Evolutionary conservation across 2,113 vertebrate genomes (phyloP).

Genomic region (Pomatorhinus ruficollis): DNA sequence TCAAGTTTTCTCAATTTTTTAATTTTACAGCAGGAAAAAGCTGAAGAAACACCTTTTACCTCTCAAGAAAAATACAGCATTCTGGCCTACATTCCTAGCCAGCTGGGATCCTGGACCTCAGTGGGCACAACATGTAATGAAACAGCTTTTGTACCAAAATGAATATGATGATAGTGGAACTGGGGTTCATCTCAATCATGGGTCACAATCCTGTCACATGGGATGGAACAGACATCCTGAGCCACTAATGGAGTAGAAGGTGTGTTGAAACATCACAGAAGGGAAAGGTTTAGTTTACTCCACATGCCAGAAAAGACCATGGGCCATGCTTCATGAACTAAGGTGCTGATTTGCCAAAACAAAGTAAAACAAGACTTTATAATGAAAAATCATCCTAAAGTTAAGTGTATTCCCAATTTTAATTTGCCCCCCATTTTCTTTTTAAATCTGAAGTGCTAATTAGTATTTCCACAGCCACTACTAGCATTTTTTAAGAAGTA

Average conservation of each 20-base stretch:
- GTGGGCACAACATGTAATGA: not conserved
- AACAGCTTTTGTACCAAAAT: not conserved
- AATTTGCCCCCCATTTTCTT: fast-evolving
- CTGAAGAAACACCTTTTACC: not conserved
- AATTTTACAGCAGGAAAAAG: not conserved
- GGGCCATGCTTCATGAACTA: not conserved
- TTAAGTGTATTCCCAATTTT: not conserved
- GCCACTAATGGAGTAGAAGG: not conserved
- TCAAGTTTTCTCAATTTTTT: not conserved
- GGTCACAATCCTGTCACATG: not conserved
- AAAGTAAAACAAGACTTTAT: not conserved
- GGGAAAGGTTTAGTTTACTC: not conserved
- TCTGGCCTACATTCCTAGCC: not conserved
- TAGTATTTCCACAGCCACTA: not conserved
- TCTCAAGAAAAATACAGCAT: not conserved
- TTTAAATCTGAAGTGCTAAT: not conserved
- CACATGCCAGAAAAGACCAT: fast-evolving
- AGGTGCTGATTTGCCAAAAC: not conserved
- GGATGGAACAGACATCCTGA: not conserved
- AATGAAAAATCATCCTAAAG: not conserved
- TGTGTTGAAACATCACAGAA: not conserved
- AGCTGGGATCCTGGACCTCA: not conserved
- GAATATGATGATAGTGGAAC: not conserved
- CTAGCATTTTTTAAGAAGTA: not conserved
- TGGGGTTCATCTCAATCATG: not conserved